Conservation (phyloP, 2,797 vertebrate species). For the Falco berigora region DNA sequence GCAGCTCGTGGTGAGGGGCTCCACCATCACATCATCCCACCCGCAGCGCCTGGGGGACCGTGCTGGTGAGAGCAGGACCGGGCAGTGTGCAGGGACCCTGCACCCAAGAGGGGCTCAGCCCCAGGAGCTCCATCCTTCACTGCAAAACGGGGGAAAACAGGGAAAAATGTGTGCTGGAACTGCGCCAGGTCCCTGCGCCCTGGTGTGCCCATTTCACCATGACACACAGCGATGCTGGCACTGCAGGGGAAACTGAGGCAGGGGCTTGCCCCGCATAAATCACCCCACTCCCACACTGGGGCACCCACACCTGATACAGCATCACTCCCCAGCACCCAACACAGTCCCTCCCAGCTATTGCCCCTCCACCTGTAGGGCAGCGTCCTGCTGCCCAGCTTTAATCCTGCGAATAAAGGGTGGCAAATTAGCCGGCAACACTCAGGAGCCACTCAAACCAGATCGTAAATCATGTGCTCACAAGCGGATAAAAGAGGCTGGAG, state of each 20-base stretch:
- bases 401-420: neutral
- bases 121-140: neutral
- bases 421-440: neutral
- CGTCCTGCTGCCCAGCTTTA: fast-evolving
- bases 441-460: neutral
- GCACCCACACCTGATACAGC: neutral
- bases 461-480: neutral
- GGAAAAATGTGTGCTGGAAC: neutral
- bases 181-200: neutral
- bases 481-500: neutral
- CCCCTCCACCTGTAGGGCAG: neutral
- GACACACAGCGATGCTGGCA: fast-evolving
- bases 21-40: neutral
- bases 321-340: neutral
- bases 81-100: fast-evolving
- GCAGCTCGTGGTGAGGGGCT: neutral
- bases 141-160: neutral
- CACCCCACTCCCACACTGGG: fast-evolving
- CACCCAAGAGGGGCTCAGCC: neutral
- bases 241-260: neutral
- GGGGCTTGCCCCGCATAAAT: neutral
- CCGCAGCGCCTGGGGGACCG: neutral
- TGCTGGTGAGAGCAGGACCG: fast-evolving
- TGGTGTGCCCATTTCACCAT: fast-evolving
- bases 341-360: fast-evolving